Conservation (phyloP, 2,797 vertebrate genomes). For the Jordanella pulchra region DNA sequence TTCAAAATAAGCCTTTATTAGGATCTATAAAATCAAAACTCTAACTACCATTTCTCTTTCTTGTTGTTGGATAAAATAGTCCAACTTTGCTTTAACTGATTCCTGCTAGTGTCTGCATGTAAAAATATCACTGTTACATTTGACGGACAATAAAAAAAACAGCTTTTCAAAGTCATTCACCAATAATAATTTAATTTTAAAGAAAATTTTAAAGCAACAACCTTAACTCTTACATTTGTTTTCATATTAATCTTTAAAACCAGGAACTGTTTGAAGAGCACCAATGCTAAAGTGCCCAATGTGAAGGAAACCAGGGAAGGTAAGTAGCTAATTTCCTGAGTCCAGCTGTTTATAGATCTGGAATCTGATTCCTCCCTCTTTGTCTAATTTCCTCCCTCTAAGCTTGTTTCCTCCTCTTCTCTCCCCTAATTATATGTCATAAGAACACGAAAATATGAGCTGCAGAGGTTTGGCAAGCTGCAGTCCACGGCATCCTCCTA, state of each 20-base stretch:
- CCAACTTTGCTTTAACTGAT: neutral
- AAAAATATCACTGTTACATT: neutral
- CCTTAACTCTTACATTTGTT: neutral
- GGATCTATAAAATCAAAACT: neutral
- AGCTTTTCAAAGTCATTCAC: neutral
- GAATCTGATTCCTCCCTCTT: conserved; percentile 20
- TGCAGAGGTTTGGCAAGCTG: conserved; percentile 53
- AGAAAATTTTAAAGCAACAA: neutral
- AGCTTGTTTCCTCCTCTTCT: conserved; percentile 22
- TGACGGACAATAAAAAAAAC: neutral
- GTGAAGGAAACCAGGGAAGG: conserved; percentile 17
- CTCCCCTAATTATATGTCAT: conserved; percentile 62
- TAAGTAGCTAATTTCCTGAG: conserved; percentile 26
- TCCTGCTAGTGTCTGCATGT: neutral
- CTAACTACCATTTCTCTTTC: neutral
- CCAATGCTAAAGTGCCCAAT: neutral
- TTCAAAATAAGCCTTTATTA: too few species aligned
- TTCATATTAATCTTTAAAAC: neutral
- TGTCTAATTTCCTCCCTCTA: neutral
- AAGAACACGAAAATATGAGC: conserved; percentile 50
- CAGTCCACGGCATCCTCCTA: conserved; percentile 46
- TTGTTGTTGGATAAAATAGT: neutral
- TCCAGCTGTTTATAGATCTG: conserved; percentile 41
- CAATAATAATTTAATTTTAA: neutral
- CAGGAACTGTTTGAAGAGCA: neutral